Percentiles rank a stretch among this genome's conserved stretches.
Conservation (phyloP, 2,113 vertebrate species). For the Prunella fulvescens region DNA sequence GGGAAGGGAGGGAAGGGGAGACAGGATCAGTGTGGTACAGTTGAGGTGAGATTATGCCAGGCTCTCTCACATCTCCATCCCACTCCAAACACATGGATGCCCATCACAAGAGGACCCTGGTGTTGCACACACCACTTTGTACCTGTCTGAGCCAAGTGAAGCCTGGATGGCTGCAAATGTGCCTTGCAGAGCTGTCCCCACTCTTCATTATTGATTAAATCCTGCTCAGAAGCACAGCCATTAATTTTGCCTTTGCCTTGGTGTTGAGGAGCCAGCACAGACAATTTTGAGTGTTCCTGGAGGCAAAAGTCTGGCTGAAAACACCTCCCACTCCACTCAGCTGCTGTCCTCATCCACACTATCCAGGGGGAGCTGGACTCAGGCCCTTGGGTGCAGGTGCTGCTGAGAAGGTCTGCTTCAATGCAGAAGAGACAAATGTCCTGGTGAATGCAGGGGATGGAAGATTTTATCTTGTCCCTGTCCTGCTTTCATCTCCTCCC, state of each 20-base stretch:
- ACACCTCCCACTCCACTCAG: neutral
- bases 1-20: neutral
- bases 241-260: neutral
- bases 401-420: neutral
- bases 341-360: neutral
- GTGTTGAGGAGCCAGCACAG: neutral
- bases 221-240: neutral
- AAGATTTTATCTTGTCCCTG: neutral
- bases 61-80: neutral
- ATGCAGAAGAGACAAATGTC: neutral
- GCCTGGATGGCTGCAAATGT: neutral
- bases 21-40: neutral
- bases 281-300: neutral
- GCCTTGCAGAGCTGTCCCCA: neutral
- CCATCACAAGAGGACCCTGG: neutral
- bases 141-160: neutral
- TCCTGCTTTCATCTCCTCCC: neutral
- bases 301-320: neutral
- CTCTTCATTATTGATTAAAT: neutral
- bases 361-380: neutral
- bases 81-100: neutral
- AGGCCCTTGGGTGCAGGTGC: neutral
- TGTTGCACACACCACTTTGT: accelerated
- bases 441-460: neutral
- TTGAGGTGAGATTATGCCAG: neutral